These are phyloP conservation scores for Thecocarcelia acutangulata DNA, from an alignment of 2,888 invertebrate genomes.

Conservation along the genomic window DNA sequence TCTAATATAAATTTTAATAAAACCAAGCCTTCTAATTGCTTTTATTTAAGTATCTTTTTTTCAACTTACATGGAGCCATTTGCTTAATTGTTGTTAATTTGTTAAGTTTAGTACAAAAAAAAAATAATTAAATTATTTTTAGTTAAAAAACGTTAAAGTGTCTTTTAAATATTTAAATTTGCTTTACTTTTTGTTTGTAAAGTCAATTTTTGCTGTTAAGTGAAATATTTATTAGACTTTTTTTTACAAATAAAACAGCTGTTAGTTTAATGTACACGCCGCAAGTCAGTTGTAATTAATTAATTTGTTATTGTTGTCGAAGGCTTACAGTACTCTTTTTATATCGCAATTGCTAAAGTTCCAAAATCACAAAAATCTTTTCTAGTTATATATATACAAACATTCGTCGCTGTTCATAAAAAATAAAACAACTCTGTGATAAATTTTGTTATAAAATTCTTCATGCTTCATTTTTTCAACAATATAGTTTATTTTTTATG, in stretches of 20 bases:
- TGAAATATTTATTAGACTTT: background rate
- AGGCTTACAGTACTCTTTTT: too few species aligned
- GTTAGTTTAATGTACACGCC: constrained; percentile 41
- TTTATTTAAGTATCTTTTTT: background rate
- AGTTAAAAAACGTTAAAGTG: background rate
- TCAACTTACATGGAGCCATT: constrained; percentile 69
- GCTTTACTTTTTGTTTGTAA: constrained; percentile 1
- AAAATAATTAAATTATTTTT: constrained; percentile 42
- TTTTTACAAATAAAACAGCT: constrained; percentile 9
- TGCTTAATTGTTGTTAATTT: constrained; percentile 32
- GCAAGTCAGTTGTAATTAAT: constrained; percentile 20
- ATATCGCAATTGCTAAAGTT: too few species aligned
- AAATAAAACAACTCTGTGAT: too few species aligned
- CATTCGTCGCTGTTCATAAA: too few species aligned
- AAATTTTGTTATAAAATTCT: too few species aligned
- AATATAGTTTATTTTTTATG: too few species aligned
- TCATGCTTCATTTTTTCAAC: too few species aligned
- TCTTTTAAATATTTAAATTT: background rate
- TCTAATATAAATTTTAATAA: constrained; percentile 17
- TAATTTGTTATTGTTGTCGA: constrained; percentile 6
- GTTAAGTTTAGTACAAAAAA: constrained; percentile 56
- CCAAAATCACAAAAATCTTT: too few species aligned
- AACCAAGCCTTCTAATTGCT: background rate
- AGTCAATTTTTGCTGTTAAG: background rate
- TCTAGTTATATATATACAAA: too few species aligned